Conservation (phyloP, 2,888 invertebrate genomes). For the Eupithecia subumbrata region DNA sequence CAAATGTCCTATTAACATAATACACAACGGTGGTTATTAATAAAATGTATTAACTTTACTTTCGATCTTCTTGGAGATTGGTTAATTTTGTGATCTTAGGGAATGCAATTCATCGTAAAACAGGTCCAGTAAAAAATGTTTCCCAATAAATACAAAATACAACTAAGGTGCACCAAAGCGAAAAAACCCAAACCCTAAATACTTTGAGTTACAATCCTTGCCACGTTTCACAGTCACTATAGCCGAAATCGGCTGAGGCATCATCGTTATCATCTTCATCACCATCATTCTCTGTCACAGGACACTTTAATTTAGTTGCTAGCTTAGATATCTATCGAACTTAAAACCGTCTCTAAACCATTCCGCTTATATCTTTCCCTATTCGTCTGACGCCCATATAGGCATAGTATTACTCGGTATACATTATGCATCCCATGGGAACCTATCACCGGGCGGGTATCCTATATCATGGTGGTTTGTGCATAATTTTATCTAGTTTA, state of each 20-base stretch:
- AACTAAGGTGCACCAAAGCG: not conserved
- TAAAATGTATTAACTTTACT: not conserved
- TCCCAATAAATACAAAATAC: too few relatives aligned
- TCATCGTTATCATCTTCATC: not conserved
- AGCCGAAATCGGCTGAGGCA: not conserved
- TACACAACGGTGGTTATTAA: not conserved
- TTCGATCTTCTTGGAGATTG: not conserved
- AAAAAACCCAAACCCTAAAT: not conserved
- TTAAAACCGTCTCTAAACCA: not conserved
- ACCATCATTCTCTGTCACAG: not conserved
- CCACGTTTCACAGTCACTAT: not conserved
- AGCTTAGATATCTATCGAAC: too few relatives aligned
- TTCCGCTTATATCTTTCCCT: not conserved
- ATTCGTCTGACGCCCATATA: not conserved
- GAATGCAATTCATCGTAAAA: too few relatives aligned
- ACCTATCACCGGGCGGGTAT: not conserved
- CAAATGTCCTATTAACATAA: slow-evolving; percentile 6
- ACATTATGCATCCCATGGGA: not conserved
- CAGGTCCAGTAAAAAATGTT: too few relatives aligned
- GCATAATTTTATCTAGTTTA: not conserved
- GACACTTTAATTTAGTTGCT: not conserved
- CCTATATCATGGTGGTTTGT: not conserved
- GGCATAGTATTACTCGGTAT: not conserved
- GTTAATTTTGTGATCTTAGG: too few relatives aligned
- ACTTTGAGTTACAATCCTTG: too few relatives aligned